These are phyloP conservation scores for Siniperca chuatsi DNA, from an alignment of 2,113 vertebrate species.

Conservation along the genomic window DNA sequence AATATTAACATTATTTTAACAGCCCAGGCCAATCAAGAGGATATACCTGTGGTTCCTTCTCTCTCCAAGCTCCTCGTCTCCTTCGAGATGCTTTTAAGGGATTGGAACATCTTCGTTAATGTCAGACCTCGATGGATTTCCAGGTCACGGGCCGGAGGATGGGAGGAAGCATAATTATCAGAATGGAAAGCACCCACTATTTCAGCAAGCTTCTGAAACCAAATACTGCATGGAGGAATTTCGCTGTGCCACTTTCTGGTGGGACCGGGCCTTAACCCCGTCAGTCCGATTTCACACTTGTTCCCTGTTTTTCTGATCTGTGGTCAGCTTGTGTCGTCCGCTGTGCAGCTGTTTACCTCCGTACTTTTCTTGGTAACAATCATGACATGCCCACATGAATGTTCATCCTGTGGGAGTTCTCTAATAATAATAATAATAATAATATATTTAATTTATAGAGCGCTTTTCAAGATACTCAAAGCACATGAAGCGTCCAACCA, in stretches of 20 bases:
- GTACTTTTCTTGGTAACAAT: background rate
- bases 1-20: too few relatives aligned
- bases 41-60: too few relatives aligned
- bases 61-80: too few relatives aligned
- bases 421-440: background rate
- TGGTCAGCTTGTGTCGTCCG: background rate
- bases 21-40: too few relatives aligned
- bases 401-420: background rate
- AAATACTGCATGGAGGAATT: too few relatives aligned
- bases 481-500: too few relatives aligned
- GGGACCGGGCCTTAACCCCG: background rate
- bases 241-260: background rate
- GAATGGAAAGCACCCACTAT: background rate
- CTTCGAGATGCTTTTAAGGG: background rate
- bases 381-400: background rate
- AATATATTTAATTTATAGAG: background rate
- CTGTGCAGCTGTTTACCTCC: background rate
- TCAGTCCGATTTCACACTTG: background rate
- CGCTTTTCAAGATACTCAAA: background rate
- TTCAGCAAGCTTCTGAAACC: background rate
- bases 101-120: background rate
- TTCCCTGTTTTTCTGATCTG: background rate
- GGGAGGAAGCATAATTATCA: background rate
- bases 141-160: background rate
- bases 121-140: background rate